Percentiles rank a stretch among this genome's conserved stretches.
Evolutionary conservation across 1,140 invertebrate genomes (phyloP).

Genomic region (Epicauta chinensis): DNA sequence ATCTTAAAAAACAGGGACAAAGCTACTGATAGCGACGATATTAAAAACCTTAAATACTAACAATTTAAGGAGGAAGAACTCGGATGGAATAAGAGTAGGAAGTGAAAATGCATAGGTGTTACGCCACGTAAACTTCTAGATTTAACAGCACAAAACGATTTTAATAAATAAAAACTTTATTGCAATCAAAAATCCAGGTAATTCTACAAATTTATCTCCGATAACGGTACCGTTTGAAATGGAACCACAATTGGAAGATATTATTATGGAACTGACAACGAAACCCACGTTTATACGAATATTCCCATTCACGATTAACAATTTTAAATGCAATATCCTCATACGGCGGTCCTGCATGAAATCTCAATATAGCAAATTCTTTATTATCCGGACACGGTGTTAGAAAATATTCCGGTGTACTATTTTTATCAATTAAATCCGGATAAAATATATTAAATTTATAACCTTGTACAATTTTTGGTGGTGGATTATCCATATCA

Average conservation of each 20-base stretch:
- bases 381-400: constrained; percentile 86
- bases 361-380: constrained; percentile 92
- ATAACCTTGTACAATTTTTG: constrained; percentile 99
- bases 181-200: no score
- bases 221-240: constrained; percentile 97
- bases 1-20: no score
- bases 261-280: constrained; percentile 99
- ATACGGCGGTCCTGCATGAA: constrained; percentile 96
- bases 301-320: constrained; percentile 98
- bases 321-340: constrained; percentile 99
- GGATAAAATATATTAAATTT: constrained; percentile 99
- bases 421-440: constrained; percentile 92
- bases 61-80: no score
- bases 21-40: no score
- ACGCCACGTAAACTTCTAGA: no score
- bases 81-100: no score
- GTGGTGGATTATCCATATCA: constrained; percentile 99
- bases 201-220: constrained; percentile 57
- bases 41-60: no score
- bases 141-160: no score
- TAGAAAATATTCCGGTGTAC: constrained; percentile 91
- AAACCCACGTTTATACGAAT: constrained; percentile 96
- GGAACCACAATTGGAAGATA: constrained; percentile 99
- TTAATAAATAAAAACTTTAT: no score
- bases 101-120: no score